These are phyloP conservation scores for Deroptyus accipitrinus DNA, from an alignment of 2,113 vertebrate species.

Conservation along the genomic window DNA sequence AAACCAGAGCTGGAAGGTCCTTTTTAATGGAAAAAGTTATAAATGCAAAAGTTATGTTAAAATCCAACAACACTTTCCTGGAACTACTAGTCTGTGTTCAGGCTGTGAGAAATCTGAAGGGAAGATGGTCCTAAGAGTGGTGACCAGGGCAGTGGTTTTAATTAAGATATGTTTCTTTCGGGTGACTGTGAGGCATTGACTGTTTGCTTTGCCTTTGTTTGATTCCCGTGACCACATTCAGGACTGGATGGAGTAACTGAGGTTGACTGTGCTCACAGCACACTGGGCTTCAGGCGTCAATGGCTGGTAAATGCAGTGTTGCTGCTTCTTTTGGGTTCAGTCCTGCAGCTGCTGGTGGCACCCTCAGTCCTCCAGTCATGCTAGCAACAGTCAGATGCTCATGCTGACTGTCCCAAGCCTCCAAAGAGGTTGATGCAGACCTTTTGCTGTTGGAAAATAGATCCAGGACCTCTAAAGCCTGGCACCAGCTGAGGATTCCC, in stretches of 20 bases:
- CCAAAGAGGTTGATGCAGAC: not conserved
- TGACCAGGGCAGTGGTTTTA: not conserved
- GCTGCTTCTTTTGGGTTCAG: not conserved
- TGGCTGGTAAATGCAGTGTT: fast-evolving
- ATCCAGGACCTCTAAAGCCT: not conserved
- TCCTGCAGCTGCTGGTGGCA: not conserved
- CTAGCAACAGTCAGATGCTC: not conserved
- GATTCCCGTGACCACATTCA: not conserved
- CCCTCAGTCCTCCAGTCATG: fast-evolving
- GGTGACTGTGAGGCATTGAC: not conserved
- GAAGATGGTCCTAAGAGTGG: not conserved
- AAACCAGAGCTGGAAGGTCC: not conserved
- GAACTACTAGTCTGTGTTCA: not conserved
- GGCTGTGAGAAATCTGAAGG: not conserved
- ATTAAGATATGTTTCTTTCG: not conserved
- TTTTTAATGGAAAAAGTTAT: not conserved
- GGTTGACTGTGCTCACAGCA: not conserved
- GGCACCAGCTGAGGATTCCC: not conserved
- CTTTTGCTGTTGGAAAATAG: not conserved
- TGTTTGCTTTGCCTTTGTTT: not conserved
- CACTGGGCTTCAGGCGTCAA: not conserved
- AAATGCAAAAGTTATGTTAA: not conserved
- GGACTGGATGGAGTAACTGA: fast-evolving
- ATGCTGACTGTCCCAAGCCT: no score
- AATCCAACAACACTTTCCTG: not conserved